Percentiles rank a stretch among this genome's conserved stretches.
Conservation (phyloP, 2,888 invertebrate genomes). For the Linnaemya tessellans region DNA sequence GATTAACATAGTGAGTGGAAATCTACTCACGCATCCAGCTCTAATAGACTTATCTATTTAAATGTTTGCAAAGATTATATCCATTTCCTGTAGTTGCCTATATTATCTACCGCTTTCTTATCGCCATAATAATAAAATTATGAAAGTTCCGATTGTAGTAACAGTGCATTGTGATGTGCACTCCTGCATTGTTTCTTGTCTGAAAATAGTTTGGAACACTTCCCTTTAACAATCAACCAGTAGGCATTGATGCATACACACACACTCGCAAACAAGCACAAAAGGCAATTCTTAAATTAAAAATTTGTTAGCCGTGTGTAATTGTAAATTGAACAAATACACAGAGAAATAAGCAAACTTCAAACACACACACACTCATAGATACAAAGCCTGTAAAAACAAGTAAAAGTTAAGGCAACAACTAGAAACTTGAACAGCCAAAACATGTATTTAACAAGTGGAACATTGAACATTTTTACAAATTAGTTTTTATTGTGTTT, state of each 20-base stretch:
- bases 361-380: neutral
- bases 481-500: slow-evolving; percentile 59
- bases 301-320: slow-evolving; percentile 1
- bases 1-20: neutral
- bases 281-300: neutral
- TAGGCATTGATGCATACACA: slow-evolving; percentile 1
- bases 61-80: slow-evolving; percentile 29
- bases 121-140: slow-evolving; percentile 52
- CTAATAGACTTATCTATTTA: neutral
- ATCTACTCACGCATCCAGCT: neutral
- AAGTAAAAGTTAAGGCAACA: slow-evolving; percentile 23
- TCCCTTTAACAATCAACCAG: slow-evolving; percentile 20
- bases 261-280: neutral
- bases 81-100: slow-evolving; percentile 37
- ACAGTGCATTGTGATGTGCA: slow-evolving; percentile 18
- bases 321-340: slow-evolving; percentile 11
- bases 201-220: slow-evolving; percentile 16
- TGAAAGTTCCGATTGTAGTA: slow-evolving; percentile 44
- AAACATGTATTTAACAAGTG: slow-evolving; percentile 49
- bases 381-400: neutral
- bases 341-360: neutral
- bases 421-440: slow-evolving; percentile 20
- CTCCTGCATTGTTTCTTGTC: neutral
- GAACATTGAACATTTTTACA: slow-evolving; percentile 59
- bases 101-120: slow-evolving; percentile 24